Percentiles rank a stretch among this genome's conserved stretches.
Conservation (phyloP, 2,113 vertebrate species). For the Saccopteryx leptura region DNA sequence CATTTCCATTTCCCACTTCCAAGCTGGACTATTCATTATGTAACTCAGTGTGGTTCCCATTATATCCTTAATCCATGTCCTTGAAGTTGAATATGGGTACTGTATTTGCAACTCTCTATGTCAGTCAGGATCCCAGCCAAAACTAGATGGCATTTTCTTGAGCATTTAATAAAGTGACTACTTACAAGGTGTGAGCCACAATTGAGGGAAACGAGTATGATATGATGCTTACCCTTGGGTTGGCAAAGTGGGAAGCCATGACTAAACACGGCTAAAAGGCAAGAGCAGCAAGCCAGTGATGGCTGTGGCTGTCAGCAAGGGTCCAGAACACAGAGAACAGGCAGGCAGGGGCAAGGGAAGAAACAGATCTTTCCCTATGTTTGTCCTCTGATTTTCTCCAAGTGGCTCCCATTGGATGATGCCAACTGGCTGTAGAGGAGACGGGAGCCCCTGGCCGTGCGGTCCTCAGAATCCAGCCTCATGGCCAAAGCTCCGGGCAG, state of each 20-base stretch:
- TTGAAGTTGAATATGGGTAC: slow-evolving; percentile 30
- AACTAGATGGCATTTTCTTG: neutral
- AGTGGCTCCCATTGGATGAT: neutral
- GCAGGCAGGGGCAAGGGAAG: too few species aligned
- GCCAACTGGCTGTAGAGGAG: neutral
- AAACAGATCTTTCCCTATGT: neutral
- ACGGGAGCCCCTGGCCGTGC: rapidly evolving
- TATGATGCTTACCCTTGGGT: neutral
- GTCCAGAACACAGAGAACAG: neutral
- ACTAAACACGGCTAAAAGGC: neutral
- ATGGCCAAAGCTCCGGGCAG: neutral
- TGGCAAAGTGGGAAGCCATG: neutral
- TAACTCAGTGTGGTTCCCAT: neutral
- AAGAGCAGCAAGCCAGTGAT: rapidly evolving
- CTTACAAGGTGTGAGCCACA: neutral
- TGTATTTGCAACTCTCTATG: neutral
- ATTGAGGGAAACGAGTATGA: neutral
- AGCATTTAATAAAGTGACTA: neutral
- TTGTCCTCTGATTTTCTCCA: neutral
- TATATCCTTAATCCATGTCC: slow-evolving; percentile 9
- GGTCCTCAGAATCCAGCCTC: neutral
- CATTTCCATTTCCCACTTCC: neutral
- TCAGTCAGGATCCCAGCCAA: neutral
- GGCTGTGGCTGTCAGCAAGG: neutral
- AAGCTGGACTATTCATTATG: neutral